A percentile compares a stretch with the other conserved stretches of the same genome.
Evolutionary conservation across 2,113 vertebrate species (phyloP).

Genomic region (Hypomesus transpacificus): DNA sequence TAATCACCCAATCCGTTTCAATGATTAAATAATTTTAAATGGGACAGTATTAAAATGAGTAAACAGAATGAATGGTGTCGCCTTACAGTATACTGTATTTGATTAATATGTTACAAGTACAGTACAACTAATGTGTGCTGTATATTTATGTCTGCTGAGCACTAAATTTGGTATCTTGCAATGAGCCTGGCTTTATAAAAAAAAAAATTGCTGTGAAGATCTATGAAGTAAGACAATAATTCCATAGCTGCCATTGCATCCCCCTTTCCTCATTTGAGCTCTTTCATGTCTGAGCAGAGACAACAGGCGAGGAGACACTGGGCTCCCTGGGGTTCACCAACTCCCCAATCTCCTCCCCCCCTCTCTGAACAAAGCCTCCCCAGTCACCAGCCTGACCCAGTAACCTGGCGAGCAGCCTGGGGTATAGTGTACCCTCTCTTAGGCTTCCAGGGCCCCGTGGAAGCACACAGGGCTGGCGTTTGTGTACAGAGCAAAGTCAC

Average conservation of each 20-base stretch:
- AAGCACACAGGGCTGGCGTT: constrained; percentile 53
- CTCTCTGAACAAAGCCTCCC: constrained; percentile 66
- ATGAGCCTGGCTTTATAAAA: too few relatives aligned
- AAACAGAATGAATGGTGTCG: constrained; percentile 33
- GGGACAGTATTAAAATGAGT: constrained; percentile 54
- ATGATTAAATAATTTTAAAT: constrained; percentile 64
- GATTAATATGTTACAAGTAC: constrained; percentile 23
- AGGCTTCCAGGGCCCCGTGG: constrained; percentile 46
- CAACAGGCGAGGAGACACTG: constrained; percentile 60
- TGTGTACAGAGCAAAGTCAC: constrained; percentile 62
- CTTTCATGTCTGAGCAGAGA: constrained; percentile 64
- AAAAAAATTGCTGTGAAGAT: neutral
- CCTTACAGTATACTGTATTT: constrained; percentile 29
- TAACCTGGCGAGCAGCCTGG: constrained; percentile 70
- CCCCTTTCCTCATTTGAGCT: constrained; percentile 41
- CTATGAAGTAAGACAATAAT: constrained; percentile 15
- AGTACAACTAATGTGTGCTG: constrained; percentile 11
- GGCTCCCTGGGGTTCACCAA: constrained; percentile 58
- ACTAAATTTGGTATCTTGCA: constrained; percentile 9
- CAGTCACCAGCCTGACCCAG: constrained; percentile 72
- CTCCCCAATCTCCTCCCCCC: constrained; percentile 47
- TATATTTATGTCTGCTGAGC: neutral
- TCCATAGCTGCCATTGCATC: constrained; percentile 31
- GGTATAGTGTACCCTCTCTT: constrained; percentile 59
- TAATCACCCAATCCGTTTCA: constrained; percentile 66